Percentiles rank a stretch among this genome's conserved stretches.
phyloP scores from a whole-genome alignment of 1,140 invertebrate genomes.

The Venturia canescens region DNA sequence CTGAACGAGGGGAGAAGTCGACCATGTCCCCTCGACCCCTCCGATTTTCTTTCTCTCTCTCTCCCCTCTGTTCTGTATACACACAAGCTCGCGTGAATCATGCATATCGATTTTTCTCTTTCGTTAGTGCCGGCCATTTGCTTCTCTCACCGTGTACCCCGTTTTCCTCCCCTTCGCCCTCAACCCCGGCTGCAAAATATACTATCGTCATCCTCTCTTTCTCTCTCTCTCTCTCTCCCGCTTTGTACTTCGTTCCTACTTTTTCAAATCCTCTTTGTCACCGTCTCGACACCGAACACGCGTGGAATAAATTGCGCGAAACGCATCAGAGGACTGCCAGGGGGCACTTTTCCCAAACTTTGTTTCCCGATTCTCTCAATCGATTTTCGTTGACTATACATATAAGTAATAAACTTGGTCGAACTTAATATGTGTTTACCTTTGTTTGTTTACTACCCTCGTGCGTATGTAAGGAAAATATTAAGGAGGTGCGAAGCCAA shows the following conservation, averaged over 20 bases:
- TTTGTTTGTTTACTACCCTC: too few relatives aligned
- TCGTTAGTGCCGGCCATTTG: conserved; percentile 50
- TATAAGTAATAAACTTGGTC: too few relatives aligned
- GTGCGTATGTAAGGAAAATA: too few relatives aligned
- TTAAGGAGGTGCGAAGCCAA: too few relatives aligned
- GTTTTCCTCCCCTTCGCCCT: conserved; percentile 50
- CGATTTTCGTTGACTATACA: too few relatives aligned
- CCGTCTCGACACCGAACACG: not conserved
- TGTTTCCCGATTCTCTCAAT: not conserved
- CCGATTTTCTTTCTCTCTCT: conserved; percentile 52
- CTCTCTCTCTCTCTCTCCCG: not conserved
- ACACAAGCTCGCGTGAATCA: conserved; percentile 71
- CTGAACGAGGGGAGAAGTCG: conserved; percentile 60
- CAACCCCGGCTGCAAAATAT: conserved; percentile 33
- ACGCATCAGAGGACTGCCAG: conserved; percentile 8
- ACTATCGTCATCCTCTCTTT: not conserved
- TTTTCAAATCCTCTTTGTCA: not conserved
- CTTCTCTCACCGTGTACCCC: conserved; percentile 28
- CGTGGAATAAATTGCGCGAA: not conserved
- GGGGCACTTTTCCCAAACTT: not conserved
- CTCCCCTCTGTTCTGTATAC: conserved; percentile 32
- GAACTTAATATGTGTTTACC: too few relatives aligned
- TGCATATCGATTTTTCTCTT: conserved; percentile 76
- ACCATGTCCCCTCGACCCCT: conserved; percentile 50
- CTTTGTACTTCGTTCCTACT: not conserved